These are phyloP conservation scores for Hypercompe scribonia DNA, from an alignment of 2,888 invertebrate genomes.

Conservation along the genomic window DNA sequence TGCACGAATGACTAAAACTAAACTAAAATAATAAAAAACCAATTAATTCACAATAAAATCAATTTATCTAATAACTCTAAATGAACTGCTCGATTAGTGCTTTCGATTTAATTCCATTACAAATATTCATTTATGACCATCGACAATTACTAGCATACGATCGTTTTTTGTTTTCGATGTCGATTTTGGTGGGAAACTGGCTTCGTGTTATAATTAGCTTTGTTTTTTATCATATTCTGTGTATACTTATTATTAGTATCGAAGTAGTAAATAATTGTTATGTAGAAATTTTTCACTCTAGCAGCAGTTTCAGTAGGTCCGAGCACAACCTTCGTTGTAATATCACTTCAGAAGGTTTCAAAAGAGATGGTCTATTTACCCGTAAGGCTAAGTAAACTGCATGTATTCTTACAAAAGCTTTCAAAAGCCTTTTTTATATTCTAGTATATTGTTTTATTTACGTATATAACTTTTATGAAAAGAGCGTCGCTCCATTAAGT, in stretches of 20 bases:
- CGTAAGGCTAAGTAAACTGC: too few species aligned
- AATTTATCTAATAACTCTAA: neutral
- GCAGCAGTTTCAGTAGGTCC: neutral
- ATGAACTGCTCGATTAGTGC: neutral
- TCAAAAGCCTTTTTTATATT: too few species aligned
- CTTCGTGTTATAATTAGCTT: neutral
- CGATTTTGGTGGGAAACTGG: neutral
- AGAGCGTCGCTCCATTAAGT: too few species aligned
- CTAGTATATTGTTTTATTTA: too few species aligned
- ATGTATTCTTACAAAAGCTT: too few species aligned
- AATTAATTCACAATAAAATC: neutral
- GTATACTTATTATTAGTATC: too few species aligned
- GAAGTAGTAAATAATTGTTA: too few species aligned
- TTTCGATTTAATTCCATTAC: neutral
- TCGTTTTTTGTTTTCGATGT: too few species aligned
- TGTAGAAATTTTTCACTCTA: too few species aligned
- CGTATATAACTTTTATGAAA: too few species aligned
- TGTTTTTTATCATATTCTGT: neutral
- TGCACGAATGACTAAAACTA: neutral
- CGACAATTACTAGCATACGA: neutral
- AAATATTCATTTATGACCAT: neutral
- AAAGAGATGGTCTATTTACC: neutral
- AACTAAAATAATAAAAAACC: neutral
- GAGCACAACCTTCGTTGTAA: neutral
- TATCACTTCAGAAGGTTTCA: neutral